Conservation (phyloP, 2,888 invertebrate species). For the Craniophora ligustri region DNA sequence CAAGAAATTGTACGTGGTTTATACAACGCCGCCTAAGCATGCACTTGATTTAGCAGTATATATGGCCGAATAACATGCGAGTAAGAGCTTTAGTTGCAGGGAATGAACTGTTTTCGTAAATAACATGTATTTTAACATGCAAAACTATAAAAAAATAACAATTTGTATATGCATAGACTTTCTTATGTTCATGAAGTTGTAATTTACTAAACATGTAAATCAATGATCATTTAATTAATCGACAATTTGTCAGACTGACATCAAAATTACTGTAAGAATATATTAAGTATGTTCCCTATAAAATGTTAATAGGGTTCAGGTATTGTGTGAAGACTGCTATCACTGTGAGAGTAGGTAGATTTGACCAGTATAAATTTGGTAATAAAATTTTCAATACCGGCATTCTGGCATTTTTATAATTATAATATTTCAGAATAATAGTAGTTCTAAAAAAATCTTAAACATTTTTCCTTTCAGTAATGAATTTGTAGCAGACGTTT, state of each 20-base stretch:
- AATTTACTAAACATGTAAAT: conserved; percentile 2
- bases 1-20: conserved; percentile 81
- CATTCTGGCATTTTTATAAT: too few species aligned
- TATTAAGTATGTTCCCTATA: conserved; percentile 18
- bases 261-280: conserved; percentile 44
- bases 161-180: conserved; percentile 21
- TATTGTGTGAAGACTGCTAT: conserved; percentile 51
- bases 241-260: conserved; percentile 54
- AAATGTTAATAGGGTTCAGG: conserved; percentile 18
- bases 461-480: too few species aligned
- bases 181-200: conserved; percentile 11
- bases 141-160: background rate
- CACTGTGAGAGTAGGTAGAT: conserved; percentile 25
- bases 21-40: conserved; percentile 37
- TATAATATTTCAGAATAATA: too few species aligned
- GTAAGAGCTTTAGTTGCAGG: conserved; percentile 5
- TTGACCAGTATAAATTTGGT: too few species aligned
- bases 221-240: conserved; percentile 19
- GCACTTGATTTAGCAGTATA: conserved; percentile 1
- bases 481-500: too few species aligned
- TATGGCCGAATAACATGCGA: background rate
- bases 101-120: conserved; percentile 2
- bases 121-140: conserved; percentile 5
- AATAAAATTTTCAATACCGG: too few species aligned
- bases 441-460: too few species aligned